Conservation (phyloP, 2,888 invertebrate species). For the Lathronympha strigana region DNA sequence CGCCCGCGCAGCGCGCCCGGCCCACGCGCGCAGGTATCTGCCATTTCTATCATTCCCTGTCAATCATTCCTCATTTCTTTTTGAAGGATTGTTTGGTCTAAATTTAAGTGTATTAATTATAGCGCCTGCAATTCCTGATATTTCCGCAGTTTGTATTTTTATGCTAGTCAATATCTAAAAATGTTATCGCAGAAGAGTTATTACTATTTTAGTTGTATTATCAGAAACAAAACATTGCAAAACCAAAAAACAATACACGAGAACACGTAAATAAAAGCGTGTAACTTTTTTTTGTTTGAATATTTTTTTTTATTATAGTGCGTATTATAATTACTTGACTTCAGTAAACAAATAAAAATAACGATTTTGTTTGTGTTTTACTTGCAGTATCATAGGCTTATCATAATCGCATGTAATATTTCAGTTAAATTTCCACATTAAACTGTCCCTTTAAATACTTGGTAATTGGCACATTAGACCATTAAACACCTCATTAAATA, state of each 20-base stretch:
- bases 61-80: conserved; percentile 45
- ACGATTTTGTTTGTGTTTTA: no score
- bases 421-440: background rate
- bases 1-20: conserved; percentile 47
- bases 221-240: no score
- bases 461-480: conserved; percentile 7
- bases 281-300: no score
- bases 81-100: conserved; percentile 1
- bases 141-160: background rate
- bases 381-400: background rate
- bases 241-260: no score
- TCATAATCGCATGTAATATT: background rate
- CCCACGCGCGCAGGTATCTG: conserved; percentile 68
- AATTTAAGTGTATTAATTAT: background rate
- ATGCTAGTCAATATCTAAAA: background rate
- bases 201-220: background rate
- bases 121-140: background rate
- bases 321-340: no score
- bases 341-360: no score
- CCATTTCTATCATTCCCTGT: conserved; percentile 51
- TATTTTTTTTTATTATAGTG: background rate
- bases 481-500: conserved; percentile 29
- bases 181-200: background rate
- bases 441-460: background rate
- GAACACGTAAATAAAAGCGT: no score